Percentiles rank a stretch among this genome's conserved stretches.
phyloP scores from a whole-genome alignment of 2,797 vertebrate genomes.

The Sebastes vulpes region DNA sequence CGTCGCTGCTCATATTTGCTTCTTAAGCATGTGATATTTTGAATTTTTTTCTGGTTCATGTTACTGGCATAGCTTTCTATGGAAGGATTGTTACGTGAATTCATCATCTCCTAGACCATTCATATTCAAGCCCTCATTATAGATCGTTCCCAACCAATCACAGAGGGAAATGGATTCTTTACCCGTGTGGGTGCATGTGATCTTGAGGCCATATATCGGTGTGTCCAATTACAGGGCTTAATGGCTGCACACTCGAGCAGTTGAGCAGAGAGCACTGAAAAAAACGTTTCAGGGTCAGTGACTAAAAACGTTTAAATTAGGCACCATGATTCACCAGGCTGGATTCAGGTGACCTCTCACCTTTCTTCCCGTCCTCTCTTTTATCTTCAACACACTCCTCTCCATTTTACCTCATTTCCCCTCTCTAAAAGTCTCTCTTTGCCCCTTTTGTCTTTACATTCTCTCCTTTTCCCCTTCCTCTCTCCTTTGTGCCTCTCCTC shows the following conservation, averaged over 20 bases:
- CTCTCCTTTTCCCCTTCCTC: neutral
- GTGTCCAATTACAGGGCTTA: conserved; percentile 21
- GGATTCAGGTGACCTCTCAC: conserved; percentile 19
- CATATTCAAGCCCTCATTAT: conserved; percentile 23
- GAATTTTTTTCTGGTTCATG: conserved; percentile 33
- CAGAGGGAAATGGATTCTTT: neutral
- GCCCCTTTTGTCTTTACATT: neutral
- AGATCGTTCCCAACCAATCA: neutral
- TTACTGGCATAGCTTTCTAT: conserved; percentile 10
- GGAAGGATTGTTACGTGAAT: conserved; percentile 1
- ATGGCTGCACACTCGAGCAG: neutral
- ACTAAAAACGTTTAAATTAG: conserved; percentile 31
- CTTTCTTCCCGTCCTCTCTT: neutral
- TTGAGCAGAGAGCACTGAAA: neutral
- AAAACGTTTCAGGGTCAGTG: conserved; percentile 21
- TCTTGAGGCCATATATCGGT: conserved; percentile 16
- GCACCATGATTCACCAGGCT: conserved; percentile 29
- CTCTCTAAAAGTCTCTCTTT: neutral
- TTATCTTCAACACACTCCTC: neutral
- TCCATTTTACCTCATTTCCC: neutral
- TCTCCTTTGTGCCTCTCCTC: neutral
- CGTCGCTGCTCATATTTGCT: conserved; percentile 27
- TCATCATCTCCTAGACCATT: conserved; percentile 27
- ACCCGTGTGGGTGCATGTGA: conserved; percentile 12
- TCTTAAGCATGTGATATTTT: conserved; percentile 33